Evolutionary conservation across 2,113 vertebrate species (phyloP).

Genomic region (Bufo gargarizans): DNA sequence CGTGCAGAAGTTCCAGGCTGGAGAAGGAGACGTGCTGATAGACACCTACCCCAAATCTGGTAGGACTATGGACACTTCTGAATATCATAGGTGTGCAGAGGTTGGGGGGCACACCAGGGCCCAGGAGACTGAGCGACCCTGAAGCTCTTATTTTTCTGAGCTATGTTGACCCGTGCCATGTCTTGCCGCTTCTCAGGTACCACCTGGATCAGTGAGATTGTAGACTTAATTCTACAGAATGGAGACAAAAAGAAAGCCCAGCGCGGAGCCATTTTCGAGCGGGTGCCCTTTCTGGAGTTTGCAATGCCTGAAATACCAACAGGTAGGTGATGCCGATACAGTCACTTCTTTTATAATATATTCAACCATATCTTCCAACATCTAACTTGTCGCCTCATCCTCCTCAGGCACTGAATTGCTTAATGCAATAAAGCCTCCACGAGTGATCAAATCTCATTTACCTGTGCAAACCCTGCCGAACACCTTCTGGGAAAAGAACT

Average conservation of each 20-base stretch:
- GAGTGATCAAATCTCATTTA: conserved; percentile 74
- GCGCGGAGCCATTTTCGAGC: conserved; percentile 61
- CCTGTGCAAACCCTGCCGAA: conserved; percentile 69
- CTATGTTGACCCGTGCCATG: neutral
- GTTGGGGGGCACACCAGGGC: too few relatives aligned
- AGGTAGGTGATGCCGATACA: conserved; percentile 51
- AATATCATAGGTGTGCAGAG: too few relatives aligned
- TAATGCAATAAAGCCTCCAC: conserved; percentile 64
- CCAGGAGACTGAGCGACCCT: too few relatives aligned
- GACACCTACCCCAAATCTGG: conserved; percentile 66
- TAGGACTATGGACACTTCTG: conserved; percentile 44
- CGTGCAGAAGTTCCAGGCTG: conserved; percentile 58
- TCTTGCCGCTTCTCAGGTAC: conserved; percentile 65
- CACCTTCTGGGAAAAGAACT: conserved; percentile 72
- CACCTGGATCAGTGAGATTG: conserved; percentile 74
- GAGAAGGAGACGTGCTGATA: conserved; percentile 62
- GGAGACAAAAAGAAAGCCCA: conserved; percentile 66
- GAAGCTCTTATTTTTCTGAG: neutral
- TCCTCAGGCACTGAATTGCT: conserved; percentile 67
- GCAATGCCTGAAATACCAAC: conserved; percentile 20
- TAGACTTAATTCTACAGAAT: conserved; percentile 69
- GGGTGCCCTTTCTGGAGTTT: conserved; percentile 72
- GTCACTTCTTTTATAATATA: neutral
- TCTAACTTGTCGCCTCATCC: conserved; percentile 68
- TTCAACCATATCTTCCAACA: neutral